phyloP scores from a whole-genome alignment of 2,797 vertebrate genomes.

The Tarsius wallacei region DNA sequence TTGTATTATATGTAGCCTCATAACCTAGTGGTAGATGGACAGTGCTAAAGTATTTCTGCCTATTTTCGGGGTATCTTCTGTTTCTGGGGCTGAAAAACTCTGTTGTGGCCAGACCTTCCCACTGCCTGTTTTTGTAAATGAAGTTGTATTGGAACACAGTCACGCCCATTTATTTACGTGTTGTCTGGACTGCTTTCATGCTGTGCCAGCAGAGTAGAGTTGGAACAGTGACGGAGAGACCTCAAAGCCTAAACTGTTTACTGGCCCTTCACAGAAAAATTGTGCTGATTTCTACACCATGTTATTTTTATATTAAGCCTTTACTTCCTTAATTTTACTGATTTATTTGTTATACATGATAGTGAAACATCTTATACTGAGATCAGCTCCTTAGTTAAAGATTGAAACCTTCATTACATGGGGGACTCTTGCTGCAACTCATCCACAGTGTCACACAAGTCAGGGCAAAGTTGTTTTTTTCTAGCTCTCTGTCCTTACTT shows the following conservation, averaged over 20 bases:
- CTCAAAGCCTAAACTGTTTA: background rate
- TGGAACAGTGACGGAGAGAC: background rate
- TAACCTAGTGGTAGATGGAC: background rate
- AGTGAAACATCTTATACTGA: background rate
- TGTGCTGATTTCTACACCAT: background rate
- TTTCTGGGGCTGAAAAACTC: background rate
- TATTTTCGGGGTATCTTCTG: background rate
- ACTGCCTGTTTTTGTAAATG: background rate
- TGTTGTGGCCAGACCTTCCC: background rate
- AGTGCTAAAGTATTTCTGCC: background rate
- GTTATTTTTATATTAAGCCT: slow-evolving; percentile 38
- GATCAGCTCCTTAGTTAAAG: background rate
- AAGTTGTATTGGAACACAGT: too few relatives aligned
- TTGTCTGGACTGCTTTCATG: background rate
- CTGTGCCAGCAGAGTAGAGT: fast-evolving
- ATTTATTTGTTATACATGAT: background rate
- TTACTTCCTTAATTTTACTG: slow-evolving; percentile 16
- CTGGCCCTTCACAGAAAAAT: background rate
- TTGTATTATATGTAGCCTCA: background rate
- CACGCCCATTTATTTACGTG: background rate
- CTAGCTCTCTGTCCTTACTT: background rate
- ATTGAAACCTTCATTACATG: background rate
- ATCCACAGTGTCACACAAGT: background rate
- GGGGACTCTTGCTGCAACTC: background rate
- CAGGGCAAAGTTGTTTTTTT: background rate